Evolutionary conservation across 2,888 invertebrate species (phyloP).

Genomic region (Ennomos fuscantarius): DNA sequence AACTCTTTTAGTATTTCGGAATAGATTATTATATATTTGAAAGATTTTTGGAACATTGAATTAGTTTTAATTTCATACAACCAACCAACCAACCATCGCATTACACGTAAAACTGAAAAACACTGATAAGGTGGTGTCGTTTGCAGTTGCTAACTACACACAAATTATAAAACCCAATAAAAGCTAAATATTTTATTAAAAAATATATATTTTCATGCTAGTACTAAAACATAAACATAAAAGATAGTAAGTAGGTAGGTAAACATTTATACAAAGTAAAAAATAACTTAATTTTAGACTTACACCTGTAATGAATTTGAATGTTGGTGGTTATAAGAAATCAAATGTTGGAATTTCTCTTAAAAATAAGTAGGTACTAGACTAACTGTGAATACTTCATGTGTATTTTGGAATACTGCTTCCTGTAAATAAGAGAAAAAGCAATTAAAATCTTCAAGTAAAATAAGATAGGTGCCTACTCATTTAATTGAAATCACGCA

Average conservation of each 20-base stretch:
- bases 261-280: slow-evolving; percentile 53
- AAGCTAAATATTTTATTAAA: slow-evolving; percentile 40
- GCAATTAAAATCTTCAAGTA: slow-evolving; percentile 36
- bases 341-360: slow-evolving; percentile 76
- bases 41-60: no score
- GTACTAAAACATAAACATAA: slow-evolving; percentile 38
- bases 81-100: slow-evolving; percentile 42
- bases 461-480: no score
- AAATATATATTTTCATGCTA: slow-evolving; percentile 38
- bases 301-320: slow-evolving; percentile 67
- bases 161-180: slow-evolving; percentile 36
- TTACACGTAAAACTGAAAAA: slow-evolving; percentile 16
- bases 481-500: slow-evolving; percentile 2
- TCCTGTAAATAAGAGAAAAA: slow-evolving; percentile 77
- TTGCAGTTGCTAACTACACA: slow-evolving; percentile 9
- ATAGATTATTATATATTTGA: no score
- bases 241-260: slow-evolving; percentile 49
- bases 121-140: slow-evolving; percentile 28
- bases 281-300: slow-evolving; percentile 69
- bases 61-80: slow-evolving; percentile 35
- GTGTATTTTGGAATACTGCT: slow-evolving; percentile 84
- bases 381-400: slow-evolving; percentile 79
- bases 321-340: slow-evolving; percentile 71
- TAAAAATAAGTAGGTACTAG: slow-evolving; percentile 65
- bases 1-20: no score